phyloP scores from a whole-genome alignment of 2,888 invertebrate genomes.

The Drosophila anomelani region DNA sequence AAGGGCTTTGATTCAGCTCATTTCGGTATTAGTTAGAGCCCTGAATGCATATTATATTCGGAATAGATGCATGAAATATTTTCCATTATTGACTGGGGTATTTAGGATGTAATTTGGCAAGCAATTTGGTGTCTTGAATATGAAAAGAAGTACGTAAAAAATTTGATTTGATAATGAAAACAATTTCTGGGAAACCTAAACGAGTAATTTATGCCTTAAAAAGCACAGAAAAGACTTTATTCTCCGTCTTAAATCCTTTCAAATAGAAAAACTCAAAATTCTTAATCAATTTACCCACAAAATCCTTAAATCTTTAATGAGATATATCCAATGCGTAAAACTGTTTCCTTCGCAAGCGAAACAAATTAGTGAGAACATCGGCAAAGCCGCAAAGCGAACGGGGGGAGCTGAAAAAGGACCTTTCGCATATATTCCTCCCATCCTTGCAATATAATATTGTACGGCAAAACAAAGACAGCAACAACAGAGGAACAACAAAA shows the following conservation, averaged over 20 bases:
- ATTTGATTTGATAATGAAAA: background rate
- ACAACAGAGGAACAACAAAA: slow-evolving; percentile 40
- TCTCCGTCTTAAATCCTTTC: background rate
- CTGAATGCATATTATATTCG: slow-evolving; percentile 17
- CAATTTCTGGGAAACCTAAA: background rate
- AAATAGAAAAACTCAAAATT: background rate
- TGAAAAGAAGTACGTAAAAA: background rate
- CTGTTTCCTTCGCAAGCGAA: slow-evolving; percentile 21
- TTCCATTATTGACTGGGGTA: slow-evolving; percentile 19
- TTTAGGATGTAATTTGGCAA: background rate
- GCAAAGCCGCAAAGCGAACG: slow-evolving; percentile 14
- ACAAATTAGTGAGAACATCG: slow-evolving; percentile 31
- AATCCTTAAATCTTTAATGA: slow-evolving; percentile 23
- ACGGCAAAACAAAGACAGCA: slow-evolving; percentile 42
- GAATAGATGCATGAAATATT: slow-evolving; percentile 8
- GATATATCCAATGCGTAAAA: slow-evolving; percentile 9
- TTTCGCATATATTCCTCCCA: slow-evolving; percentile 25
- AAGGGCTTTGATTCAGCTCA: slow-evolving; percentile 30
- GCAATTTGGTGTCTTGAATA: background rate
- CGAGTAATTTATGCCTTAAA: no score
- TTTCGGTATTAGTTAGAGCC: slow-evolving; percentile 13
- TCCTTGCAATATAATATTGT: slow-evolving; percentile 48
- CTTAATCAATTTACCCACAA: slow-evolving; percentile 5
- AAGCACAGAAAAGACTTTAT: background rate
- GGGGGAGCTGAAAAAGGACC: slow-evolving; percentile 17